These are phyloP conservation scores for Mnemiopsis leidyi DNA, from an alignment of 37 sponge, comb jelly and placozoan genomes.

Conservation along the genomic window DNA sequence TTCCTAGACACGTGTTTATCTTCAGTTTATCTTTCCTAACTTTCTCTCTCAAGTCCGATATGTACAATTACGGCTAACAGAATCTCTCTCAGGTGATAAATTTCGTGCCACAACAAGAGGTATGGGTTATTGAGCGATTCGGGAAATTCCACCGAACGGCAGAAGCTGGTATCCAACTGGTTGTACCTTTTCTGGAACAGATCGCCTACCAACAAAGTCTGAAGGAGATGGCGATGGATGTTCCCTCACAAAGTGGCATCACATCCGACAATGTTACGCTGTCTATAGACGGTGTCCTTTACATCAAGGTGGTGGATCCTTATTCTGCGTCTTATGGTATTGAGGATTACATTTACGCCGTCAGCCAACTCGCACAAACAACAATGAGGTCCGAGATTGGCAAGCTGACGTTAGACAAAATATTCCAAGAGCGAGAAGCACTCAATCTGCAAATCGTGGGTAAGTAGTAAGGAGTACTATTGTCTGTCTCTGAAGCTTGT, in stretches of 20 bases:
- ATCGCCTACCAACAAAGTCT: slow-evolving; percentile 91
- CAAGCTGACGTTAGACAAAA: slow-evolving; percentile 88
- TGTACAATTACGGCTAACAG: background rate
- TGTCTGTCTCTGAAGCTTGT: no score
- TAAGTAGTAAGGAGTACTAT: no score
- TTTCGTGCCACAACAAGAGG: slow-evolving; percentile 97
- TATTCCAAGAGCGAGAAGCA: slow-evolving; percentile 91
- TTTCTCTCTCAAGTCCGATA: no score
- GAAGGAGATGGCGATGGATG: slow-evolving; percentile 94
- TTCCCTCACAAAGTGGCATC: slow-evolving; percentile 96
- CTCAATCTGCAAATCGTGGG: slow-evolving; percentile 89
- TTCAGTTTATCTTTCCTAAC: no score
- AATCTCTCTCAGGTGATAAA: slow-evolving; percentile 68
- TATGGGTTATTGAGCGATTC: slow-evolving; percentile 95
- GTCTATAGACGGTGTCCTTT: slow-evolving; percentile 94
- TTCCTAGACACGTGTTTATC: no score
- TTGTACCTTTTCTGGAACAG: slow-evolving; percentile 86
- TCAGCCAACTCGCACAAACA: slow-evolving; percentile 94
- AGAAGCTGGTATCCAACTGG: slow-evolving; percentile 77
- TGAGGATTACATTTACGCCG: slow-evolving; percentile 93
- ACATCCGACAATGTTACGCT: slow-evolving; percentile 97
- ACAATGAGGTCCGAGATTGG: slow-evolving; percentile 99
- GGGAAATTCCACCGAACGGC: slow-evolving; percentile 80
- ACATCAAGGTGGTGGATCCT: slow-evolving; percentile 83
- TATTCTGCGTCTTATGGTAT: slow-evolving; percentile 96